These are phyloP conservation scores for Ctenopoma multispine DNA, from an alignment of 2,797 vertebrate species.

Conservation along the genomic window DNA sequence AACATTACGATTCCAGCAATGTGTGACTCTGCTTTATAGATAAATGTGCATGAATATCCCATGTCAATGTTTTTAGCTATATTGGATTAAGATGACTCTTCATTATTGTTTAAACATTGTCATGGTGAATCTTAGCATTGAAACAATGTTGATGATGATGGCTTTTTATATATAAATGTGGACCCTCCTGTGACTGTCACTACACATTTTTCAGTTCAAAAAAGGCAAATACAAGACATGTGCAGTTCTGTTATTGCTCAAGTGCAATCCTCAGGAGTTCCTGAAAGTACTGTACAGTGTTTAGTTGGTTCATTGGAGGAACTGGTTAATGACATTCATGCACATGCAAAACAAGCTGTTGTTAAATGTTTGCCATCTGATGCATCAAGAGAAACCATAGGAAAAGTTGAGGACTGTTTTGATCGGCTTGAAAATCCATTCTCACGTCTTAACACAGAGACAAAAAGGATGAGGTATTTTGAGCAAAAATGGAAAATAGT, in stretches of 20 bases:
- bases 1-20: no score
- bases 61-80: no score
- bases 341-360: constrained; percentile 27
- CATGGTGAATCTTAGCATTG: no score
- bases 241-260: constrained; percentile 40
- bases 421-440: constrained; percentile 46
- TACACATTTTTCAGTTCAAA: constrained; percentile 18
- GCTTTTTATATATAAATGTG: constrained; percentile 1
- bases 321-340: constrained; percentile 47
- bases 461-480: constrained; percentile 41
- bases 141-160: not conserved
- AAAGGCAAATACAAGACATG: constrained; percentile 1
- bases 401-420: constrained; percentile 47
- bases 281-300: constrained; percentile 51
- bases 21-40: no score
- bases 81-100: no score
- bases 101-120: no score
- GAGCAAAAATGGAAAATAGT: constrained; percentile 37
- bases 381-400: constrained; percentile 10
- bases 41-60: no score
- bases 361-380: constrained; percentile 31
- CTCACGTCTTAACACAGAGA: constrained; percentile 29
- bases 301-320: constrained; percentile 57
- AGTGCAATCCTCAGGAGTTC: constrained; percentile 24
- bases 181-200: constrained; percentile 16